Percentiles rank a stretch among this genome's conserved stretches.
Evolutionary conservation across 2,113 vertebrate genomes (phyloP).

Genomic region (Sus scrofa): DNA sequence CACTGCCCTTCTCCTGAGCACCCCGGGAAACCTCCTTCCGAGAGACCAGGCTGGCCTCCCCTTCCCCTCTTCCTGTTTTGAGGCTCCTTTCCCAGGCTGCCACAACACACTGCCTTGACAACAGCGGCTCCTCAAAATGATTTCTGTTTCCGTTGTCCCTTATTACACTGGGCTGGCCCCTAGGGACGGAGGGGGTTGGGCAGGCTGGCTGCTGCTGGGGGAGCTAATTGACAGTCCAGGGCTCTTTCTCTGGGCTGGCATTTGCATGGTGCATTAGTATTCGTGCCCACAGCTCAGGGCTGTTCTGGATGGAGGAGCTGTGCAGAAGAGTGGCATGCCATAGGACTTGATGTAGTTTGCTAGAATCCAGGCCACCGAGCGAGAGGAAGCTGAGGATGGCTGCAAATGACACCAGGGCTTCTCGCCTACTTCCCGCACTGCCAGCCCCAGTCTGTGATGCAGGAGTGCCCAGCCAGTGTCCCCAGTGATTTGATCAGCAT

Average conservation of each 20-base stretch:
- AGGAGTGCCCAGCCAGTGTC: background rate
- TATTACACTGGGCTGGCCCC: conserved; percentile 29
- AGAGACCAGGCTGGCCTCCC: background rate
- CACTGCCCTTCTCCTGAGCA: rapidly evolving
- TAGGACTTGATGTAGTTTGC: background rate
- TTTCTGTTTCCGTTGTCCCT: conserved; percentile 39
- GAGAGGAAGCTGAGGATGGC: background rate
- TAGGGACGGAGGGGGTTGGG: background rate
- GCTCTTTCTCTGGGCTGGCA: conserved; percentile 61
- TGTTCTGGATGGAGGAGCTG: conserved; percentile 52
- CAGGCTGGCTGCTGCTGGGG: background rate
- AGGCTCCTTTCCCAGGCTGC: background rate
- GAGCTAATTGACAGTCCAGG: conserved; percentile 72
- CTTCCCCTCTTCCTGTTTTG: rapidly evolving
- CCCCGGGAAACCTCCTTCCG: no score
- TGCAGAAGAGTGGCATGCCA: conserved; percentile 13
- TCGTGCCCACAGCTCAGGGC: conserved; percentile 51
- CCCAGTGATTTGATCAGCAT: background rate
- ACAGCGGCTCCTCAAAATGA: conserved; percentile 54
- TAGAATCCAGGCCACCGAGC: background rate
- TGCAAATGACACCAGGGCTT: rapidly evolving
- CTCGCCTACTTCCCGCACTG: background rate
- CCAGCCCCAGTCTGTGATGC: background rate
- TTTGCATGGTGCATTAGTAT: conserved; percentile 69
- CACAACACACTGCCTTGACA: conserved; percentile 17